phyloP scores from a whole-genome alignment of 30 jellyfish, hydroid and myxozoan genomes.

The Hydractinia symbiolongicarpus region DNA sequence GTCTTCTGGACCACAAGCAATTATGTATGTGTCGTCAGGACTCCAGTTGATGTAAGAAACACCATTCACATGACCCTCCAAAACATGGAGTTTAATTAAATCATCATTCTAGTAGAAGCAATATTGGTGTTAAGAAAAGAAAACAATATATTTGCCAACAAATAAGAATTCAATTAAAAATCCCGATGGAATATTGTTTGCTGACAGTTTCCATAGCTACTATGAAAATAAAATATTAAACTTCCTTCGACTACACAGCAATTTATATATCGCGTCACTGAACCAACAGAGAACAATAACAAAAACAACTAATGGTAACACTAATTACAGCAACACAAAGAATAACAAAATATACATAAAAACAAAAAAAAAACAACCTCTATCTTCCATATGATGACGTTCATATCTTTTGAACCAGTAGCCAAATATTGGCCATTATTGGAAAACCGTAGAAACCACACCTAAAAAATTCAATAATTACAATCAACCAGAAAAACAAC shows the following conservation, averaged over 20 bases:
- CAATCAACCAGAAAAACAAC: background rate
- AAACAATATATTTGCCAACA: background rate
- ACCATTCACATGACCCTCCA: constrained; percentile 87
- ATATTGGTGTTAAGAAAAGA: background rate
- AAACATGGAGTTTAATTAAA: constrained; percentile 47
- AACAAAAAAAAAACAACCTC: constrained; percentile 52
- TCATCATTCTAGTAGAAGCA: constrained; percentile 46
- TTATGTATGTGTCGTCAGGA: constrained; percentile 81
- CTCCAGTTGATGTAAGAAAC: constrained; percentile 89
- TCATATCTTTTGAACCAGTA: constrained; percentile 94
- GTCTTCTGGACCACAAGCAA: constrained; percentile 99
- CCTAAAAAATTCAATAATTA: constrained; percentile 30
- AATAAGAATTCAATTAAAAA: too few species aligned
- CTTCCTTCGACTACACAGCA: too few species aligned
- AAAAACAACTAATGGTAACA: too few species aligned
- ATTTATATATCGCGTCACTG: too few species aligned
- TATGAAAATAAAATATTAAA: too few species aligned
- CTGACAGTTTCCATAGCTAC: too few species aligned
- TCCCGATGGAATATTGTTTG: too few species aligned
- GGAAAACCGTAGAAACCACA: constrained; percentile 78
- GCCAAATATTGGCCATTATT: constrained; percentile 85
- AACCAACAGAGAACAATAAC: too few species aligned
- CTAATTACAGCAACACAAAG: too few species aligned
- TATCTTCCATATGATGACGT: constrained; percentile 83
- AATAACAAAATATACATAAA: too few species aligned